A percentile compares a stretch with the other conserved stretches of the same genome.
phyloP scores from a whole-genome alignment of 2,888 invertebrate species.

The Apoda limacodes region DNA sequence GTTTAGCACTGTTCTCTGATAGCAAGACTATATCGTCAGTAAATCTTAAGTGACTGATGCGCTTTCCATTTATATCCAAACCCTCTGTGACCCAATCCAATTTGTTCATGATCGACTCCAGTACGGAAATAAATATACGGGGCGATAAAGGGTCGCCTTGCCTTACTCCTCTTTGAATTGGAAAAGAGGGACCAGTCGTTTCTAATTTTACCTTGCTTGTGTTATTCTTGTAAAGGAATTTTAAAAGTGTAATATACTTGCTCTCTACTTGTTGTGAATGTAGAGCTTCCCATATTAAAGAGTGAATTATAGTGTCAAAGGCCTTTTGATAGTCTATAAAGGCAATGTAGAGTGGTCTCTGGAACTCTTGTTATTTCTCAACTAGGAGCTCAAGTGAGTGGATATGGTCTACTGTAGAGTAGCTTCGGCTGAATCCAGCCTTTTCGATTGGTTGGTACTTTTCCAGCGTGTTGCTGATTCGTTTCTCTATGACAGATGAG shows the following conservation, averaged over 20 bases:
- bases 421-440: conserved; percentile 9
- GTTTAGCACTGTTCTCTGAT: too few relatives aligned
- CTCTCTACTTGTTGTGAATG: not conserved
- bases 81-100: too few relatives aligned
- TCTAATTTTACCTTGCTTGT: conserved; percentile 11
- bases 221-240: conserved; percentile 7
- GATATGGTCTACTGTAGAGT: conserved; percentile 11
- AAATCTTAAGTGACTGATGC: too few relatives aligned
- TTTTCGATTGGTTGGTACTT: conserved; percentile 9
- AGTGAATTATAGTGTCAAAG: conserved; percentile 3
- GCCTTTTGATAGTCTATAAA: conserved; percentile 10
- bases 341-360: conserved; percentile 7
- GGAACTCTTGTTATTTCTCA: conserved; percentile 11
- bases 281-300: conserved; percentile 1
- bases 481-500: conserved; percentile 1
- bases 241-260: conserved; percentile 5
- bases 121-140: too few relatives aligned
- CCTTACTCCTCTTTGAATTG: too few relatives aligned
- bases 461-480: not conserved
- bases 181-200: conserved; percentile 5
- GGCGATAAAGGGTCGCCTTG: too few relatives aligned
- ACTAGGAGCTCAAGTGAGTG: conserved; percentile 9
- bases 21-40: too few relatives aligned
- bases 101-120: too few relatives aligned
- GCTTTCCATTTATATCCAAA: too few relatives aligned